Percentiles rank a stretch among this genome's conserved stretches.
These are phyloP conservation scores for Ceyx margarethae DNA, from an alignment of 2,113 vertebrate species.

Conservation along the genomic window DNA sequence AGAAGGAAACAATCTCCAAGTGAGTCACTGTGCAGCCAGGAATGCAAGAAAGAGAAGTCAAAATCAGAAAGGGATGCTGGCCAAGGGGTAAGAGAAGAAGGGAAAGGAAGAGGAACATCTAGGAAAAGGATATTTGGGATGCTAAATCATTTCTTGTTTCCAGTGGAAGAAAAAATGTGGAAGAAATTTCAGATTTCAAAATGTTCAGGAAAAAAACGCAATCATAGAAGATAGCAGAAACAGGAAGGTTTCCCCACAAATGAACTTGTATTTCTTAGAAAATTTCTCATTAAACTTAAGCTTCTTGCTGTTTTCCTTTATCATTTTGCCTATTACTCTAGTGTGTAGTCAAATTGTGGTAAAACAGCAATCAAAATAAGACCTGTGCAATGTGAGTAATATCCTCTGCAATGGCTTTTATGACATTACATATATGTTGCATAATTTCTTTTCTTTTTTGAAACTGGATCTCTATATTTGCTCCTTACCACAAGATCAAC, in stretches of 20 bases:
- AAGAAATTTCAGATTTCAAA: neutral
- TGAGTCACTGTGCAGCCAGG: neutral
- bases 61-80: neutral
- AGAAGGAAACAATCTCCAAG: neutral
- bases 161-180: neutral
- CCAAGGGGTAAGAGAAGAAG: neutral
- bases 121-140: neutral
- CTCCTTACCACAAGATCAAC: neutral
- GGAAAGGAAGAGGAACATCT: neutral
- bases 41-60: neutral
- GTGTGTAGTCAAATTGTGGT: neutral
- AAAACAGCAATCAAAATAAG: neutral
- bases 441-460: constrained; percentile 20
- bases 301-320: neutral
- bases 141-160: neutral
- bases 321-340: neutral
- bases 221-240: neutral
- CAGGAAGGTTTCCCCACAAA: neutral
- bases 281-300: neutral
- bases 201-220: neutral
- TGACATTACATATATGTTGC: neutral
- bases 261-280: neutral
- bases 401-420: neutral
- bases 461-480: constrained; percentile 34
- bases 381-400: neutral